Conservation (phyloP, 2,888 invertebrate genomes). For the Orthonychiurus folsomi region DNA sequence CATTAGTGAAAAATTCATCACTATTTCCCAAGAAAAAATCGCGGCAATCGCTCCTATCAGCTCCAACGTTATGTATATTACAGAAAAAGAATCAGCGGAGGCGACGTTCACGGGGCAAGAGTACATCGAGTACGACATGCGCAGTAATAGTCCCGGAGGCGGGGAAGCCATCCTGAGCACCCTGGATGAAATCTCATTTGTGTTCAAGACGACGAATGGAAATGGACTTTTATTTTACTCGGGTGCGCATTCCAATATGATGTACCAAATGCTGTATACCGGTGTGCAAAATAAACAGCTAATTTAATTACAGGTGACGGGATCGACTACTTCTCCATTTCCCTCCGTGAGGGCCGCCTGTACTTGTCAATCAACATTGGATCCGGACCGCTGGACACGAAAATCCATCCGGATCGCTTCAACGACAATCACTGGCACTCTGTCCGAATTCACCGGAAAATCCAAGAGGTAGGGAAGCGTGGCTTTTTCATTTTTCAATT, state of each 20-base stretch:
- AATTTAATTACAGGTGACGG: no score
- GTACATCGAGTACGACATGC: conserved; percentile 82
- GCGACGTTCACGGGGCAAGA: conserved; percentile 86
- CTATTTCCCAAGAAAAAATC: neutral
- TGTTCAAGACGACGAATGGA: conserved; percentile 84
- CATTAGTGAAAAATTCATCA: no score
- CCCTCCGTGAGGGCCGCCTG: conserved; percentile 78
- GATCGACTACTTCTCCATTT: conserved; percentile 79
- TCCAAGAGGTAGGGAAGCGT: conserved; percentile 95
- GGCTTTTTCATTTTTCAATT: neutral
- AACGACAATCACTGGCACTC: conserved; percentile 95
- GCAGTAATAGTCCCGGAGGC: conserved; percentile 60
- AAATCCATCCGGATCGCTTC: conserved; percentile 75
- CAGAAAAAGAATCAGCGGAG: conserved; percentile 88
- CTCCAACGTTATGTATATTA: conserved; percentile 43
- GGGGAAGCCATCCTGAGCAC: conserved; percentile 75
- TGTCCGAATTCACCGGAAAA: conserved; percentile 75
- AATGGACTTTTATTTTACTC: conserved; percentile 88
- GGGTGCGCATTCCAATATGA: no score
- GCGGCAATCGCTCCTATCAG: neutral
- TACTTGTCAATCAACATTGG: conserved; percentile 82
- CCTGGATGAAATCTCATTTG: conserved; percentile 79
- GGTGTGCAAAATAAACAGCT: conserved; percentile 45
- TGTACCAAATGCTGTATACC: conserved; percentile 43
- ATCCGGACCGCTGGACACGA: conserved; percentile 80